Evolutionary conservation across 2,888 invertebrate genomes (phyloP).

Genomic region (Clepsis dumicolana): DNA sequence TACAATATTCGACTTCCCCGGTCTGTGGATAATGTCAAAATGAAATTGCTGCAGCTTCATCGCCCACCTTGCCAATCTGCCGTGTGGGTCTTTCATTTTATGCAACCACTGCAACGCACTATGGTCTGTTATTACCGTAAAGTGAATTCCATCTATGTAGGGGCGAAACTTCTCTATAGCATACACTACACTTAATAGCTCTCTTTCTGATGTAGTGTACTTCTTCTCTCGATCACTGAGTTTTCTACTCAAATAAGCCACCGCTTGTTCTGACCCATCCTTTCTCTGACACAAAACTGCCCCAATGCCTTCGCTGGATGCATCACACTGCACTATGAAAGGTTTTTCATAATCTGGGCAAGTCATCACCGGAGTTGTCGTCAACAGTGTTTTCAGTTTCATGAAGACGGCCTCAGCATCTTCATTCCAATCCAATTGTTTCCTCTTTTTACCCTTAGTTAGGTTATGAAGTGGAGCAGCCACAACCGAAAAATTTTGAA

Average conservation of each 20-base stretch:
- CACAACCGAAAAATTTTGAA: neutral
- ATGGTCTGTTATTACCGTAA: constrained; percentile 40
- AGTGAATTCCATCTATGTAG: constrained; percentile 38
- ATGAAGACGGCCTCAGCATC: neutral
- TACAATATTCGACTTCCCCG: neutral
- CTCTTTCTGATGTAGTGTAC: constrained; percentile 13
- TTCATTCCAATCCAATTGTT: neutral
- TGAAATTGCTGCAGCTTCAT: constrained; percentile 42
- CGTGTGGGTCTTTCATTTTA: constrained; percentile 44
- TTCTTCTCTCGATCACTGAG: neutral
- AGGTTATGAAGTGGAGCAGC: constrained; percentile 2
- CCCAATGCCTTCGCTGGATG: constrained; percentile 27
- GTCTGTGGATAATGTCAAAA: neutral
- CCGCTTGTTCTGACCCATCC: neutral
- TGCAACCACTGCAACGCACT: constrained; percentile 42
- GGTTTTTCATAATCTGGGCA: neutral
- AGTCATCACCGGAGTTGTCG: neutral
- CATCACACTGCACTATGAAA: constrained; percentile 3
- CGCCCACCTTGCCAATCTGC: constrained; percentile 43
- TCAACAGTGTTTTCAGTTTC: constrained; percentile 1
- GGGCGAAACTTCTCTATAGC: constrained; percentile 38
- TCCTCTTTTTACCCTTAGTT: constrained; percentile 2
- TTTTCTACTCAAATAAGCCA: constrained; percentile 9
- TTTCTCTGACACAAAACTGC: constrained; percentile 9
- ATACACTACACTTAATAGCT: constrained; percentile 1